A percentile compares a stretch with the other conserved stretches of the same genome.
These are phyloP conservation scores for Ammodytes dubius DNA, from an alignment of 2,113 vertebrate species.

Conservation along the genomic window DNA sequence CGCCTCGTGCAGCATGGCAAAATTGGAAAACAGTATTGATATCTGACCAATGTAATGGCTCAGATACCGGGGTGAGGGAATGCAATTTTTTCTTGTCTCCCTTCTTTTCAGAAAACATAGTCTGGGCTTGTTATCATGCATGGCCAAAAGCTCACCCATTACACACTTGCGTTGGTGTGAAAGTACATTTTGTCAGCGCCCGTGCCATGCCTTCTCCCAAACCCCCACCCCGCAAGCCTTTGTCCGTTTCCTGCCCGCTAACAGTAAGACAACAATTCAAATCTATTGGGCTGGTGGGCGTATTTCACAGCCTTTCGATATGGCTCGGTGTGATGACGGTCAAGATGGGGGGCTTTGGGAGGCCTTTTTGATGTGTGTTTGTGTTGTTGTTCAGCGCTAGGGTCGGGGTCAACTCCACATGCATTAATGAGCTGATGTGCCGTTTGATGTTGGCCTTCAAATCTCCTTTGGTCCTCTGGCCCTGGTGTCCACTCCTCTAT, in stretches of 20 bases:
- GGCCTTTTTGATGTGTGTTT: constrained; percentile 69
- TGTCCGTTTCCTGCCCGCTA: constrained; percentile 37
- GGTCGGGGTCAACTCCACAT: constrained; percentile 68
- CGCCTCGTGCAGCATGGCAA: constrained; percentile 67
- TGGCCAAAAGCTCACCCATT: constrained; percentile 37
- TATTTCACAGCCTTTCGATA: constrained; percentile 57
- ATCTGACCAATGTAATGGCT: constrained; percentile 77
- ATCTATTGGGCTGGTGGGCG: constrained; percentile 50
- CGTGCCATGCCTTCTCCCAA: constrained; percentile 34
- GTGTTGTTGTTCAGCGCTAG: constrained; percentile 60
- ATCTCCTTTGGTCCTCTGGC: constrained; percentile 71
- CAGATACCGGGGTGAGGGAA: constrained; percentile 56
- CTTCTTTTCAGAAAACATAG: constrained; percentile 53
- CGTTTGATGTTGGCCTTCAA: constrained; percentile 82
- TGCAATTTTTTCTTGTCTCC: constrained; percentile 39
- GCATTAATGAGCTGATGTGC: constrained; percentile 78
- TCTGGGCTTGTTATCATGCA: constrained; percentile 33
- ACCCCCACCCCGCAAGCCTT: constrained; percentile 60
- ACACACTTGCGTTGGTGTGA: constrained; percentile 41
- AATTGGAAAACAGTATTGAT: constrained; percentile 81
- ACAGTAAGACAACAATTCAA: constrained; percentile 60
- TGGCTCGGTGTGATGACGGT: constrained; percentile 56
- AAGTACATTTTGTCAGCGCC: constrained; percentile 40
- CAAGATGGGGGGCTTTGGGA: constrained; percentile 60
- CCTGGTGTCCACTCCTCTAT: constrained; percentile 53